phyloP scores from a whole-genome alignment of 1,140 invertebrate species.

The Philopotamus ludificatus region DNA sequence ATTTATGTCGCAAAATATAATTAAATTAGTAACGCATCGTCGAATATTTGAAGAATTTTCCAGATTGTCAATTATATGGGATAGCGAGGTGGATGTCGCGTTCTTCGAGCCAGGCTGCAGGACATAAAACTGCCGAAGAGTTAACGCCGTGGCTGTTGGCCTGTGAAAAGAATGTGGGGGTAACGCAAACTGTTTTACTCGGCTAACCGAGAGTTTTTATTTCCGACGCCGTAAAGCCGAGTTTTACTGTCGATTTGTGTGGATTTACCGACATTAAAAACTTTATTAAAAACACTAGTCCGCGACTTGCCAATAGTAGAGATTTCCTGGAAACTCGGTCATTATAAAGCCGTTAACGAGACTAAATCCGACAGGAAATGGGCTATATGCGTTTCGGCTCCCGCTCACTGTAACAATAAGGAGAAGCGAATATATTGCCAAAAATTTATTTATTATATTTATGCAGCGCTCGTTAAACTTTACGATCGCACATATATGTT shows the following conservation, averaged over 20 bases:
- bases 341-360: neutral
- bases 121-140: too few species aligned
- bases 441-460: too few species aligned
- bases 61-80: too few species aligned
- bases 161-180: constrained; percentile 2
- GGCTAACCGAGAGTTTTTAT: neutral
- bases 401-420: neutral
- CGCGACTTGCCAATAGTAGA: neutral
- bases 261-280: constrained; percentile 23
- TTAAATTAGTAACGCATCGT: too few species aligned
- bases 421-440: neutral
- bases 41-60: too few species aligned
- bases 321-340: neutral
- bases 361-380: neutral
- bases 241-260: constrained; percentile 18
- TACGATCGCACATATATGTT: too few species aligned
- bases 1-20: too few species aligned
- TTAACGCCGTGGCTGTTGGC: neutral
- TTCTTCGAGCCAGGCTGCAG: too few species aligned
- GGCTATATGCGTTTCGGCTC: neutral
- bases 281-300: constrained; percentile 26
- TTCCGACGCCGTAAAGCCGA: constrained; percentile 6
- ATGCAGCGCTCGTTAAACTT: too few species aligned
- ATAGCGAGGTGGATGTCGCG: too few species aligned
- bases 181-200: neutral